A percentile compares a stretch with the other conserved stretches of the same genome.
phyloP scores from a whole-genome alignment of 2,113 vertebrate species.

The Sphyrna mokarran region DNA sequence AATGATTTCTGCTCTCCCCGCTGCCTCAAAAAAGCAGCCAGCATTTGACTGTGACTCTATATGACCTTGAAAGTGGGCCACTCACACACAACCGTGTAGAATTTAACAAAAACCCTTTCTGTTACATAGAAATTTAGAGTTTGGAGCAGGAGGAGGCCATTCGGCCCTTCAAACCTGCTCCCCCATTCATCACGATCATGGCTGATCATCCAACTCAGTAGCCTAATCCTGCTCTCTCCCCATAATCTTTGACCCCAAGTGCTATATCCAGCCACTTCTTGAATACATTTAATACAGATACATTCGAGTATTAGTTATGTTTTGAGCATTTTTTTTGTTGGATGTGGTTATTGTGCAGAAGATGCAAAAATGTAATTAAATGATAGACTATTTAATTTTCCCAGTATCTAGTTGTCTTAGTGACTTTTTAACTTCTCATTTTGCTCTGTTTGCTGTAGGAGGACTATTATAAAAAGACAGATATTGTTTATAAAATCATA shows the following conservation, averaged over 20 bases:
- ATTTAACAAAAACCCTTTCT: not conserved
- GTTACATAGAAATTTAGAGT: not conserved
- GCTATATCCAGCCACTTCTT: no score
- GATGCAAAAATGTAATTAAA: not conserved
- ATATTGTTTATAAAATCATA: not conserved
- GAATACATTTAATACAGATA: no score
- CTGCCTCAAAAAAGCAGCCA: no score
- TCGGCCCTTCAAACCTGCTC: no score
- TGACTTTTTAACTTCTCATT: slow-evolving; percentile 44
- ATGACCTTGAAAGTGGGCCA: not conserved
- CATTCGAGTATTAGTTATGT: not conserved
- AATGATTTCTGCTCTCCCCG: no score
- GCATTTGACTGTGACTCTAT: no score
- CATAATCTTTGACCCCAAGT: no score
- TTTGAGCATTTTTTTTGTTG: not conserved
- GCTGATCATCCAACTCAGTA: no score
- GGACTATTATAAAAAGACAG: slow-evolving; percentile 38
- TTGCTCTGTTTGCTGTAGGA: slow-evolving; percentile 33
- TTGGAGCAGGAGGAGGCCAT: no score
- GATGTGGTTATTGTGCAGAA: not conserved
- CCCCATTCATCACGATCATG: no score
- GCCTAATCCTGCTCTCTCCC: no score
- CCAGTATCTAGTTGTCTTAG: not conserved
- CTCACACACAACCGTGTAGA: not conserved
- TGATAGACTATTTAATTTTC: slow-evolving; percentile 48